These are phyloP conservation scores for Halisarca cf. caerulea DNA, from an alignment of 37 sponge, comb jelly and placozoan species.

Conservation along the genomic window DNA sequence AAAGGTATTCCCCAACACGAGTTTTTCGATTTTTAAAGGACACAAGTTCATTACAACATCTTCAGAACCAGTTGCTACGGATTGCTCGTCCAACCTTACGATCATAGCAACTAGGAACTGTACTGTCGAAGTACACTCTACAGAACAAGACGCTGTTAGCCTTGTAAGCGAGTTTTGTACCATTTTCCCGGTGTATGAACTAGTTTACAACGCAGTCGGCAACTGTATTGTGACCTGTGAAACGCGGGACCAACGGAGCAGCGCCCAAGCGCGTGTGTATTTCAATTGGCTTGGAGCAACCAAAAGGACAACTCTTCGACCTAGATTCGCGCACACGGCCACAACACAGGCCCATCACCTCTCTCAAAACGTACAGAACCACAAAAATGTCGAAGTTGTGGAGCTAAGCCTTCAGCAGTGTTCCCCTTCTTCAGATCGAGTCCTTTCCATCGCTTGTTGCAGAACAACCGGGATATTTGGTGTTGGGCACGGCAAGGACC, in stretches of 20 bases:
- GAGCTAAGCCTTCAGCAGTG: not conserved
- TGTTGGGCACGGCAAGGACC: not conserved
- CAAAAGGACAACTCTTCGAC: not conserved
- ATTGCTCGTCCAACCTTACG: not conserved
- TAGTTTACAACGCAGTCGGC: not conserved
- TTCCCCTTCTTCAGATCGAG: not conserved
- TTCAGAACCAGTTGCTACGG: not conserved
- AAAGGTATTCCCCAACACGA: constrained; percentile 20
- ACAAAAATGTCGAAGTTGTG: not conserved
- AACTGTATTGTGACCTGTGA: constrained; percentile 13
- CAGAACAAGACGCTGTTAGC: not conserved
- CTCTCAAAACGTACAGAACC: not conserved
- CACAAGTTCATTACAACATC: not conserved
- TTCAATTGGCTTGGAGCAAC: constrained; percentile 17
- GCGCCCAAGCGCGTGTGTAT: not conserved
- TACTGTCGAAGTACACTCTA: constrained; percentile 4
- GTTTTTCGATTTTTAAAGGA: not conserved
- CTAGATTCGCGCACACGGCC: constrained; percentile 3
- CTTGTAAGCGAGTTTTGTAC: not conserved
- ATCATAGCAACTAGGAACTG: constrained; percentile 8
- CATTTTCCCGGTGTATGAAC: not conserved
- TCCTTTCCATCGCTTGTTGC: not conserved
- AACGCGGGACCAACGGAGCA: not conserved
- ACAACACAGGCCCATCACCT: not conserved
- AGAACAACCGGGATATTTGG: not conserved